Evolutionary conservation across 2,113 vertebrate species (phyloP).

Genomic region (Halichoeres trimaculatus): DNA sequence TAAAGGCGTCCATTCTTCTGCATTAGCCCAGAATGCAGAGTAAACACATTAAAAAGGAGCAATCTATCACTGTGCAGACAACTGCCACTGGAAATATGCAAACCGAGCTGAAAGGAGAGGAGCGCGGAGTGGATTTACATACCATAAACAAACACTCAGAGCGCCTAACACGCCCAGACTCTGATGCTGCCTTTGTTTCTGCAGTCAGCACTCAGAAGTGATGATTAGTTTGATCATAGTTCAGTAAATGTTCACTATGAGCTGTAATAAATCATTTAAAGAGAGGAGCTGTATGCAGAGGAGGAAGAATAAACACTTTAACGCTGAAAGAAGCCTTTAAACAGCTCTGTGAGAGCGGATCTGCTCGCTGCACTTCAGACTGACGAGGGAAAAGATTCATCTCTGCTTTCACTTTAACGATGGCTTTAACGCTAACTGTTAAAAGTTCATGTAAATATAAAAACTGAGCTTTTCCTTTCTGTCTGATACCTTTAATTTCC

Average conservation of each 20-base stretch:
- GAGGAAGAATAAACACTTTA: not conserved
- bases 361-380: not conserved
- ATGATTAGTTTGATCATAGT: slow-evolving; percentile 39
- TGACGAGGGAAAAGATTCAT: too few relatives aligned
- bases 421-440: too few relatives aligned
- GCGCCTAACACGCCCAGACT: not conserved
- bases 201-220: not conserved
- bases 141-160: slow-evolving; percentile 35
- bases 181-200: slow-evolving; percentile 26
- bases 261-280: slow-evolving; percentile 48
- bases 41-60: slow-evolving; percentile 69
- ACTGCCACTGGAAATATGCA: slow-evolving; percentile 71
- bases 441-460: too few relatives aligned
- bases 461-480: too few relatives aligned
- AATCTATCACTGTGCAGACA: slow-evolving; percentile 68
- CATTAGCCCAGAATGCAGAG: slow-evolving; percentile 59
- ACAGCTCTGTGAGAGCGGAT: not conserved
- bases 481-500: too few relatives aligned
- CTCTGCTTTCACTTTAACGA: too few relatives aligned
- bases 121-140: slow-evolving; percentile 59
- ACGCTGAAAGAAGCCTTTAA: slow-evolving; percentile 8
- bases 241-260: slow-evolving; percentile 14
- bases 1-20: slow-evolving; percentile 64
- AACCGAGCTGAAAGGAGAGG: slow-evolving; percentile 27
- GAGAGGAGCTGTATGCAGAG: not conserved